Evolutionary conservation across 2,113 vertebrate species (phyloP).

Genomic region (Psammodynastes pulverulentus): DNA sequence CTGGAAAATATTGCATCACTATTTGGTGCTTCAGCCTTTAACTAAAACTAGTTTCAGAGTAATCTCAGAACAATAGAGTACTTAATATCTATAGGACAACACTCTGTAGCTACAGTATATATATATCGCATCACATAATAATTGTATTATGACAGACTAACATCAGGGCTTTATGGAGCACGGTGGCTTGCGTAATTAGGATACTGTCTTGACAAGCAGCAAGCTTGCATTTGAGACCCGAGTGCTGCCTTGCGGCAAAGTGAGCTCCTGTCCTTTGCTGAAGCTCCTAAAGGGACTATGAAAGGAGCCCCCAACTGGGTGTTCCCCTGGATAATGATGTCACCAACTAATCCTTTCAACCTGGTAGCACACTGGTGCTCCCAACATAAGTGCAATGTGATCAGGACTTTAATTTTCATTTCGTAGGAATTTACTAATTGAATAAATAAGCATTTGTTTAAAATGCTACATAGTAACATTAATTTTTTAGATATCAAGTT

Average conservation of each 20-base stretch:
- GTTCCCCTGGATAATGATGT: background rate
- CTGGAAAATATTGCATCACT: background rate
- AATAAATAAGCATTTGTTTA: conserved; percentile 10
- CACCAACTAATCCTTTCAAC: background rate
- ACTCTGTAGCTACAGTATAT: background rate
- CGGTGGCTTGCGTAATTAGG: background rate
- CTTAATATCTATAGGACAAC: background rate
- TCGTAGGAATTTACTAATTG: background rate
- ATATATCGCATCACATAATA: background rate
- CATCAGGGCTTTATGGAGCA: background rate
- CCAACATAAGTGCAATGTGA: background rate
- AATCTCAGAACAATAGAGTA: background rate
- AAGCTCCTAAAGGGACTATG: background rate
- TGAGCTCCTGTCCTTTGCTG: background rate
- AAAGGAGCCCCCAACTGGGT: no score
- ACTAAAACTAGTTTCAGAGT: background rate
- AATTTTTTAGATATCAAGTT: background rate
- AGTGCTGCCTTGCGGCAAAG: background rate
- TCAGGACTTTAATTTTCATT: conserved; percentile 7
- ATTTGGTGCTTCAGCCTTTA: background rate
- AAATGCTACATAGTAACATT: conserved; percentile 15
- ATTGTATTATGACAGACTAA: background rate
- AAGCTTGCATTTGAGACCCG: background rate
- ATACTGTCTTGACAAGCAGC: background rate
- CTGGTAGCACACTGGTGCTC: background rate